Conservation (phyloP, 2,888 invertebrate species). For the Thera obeliscata region DNA sequence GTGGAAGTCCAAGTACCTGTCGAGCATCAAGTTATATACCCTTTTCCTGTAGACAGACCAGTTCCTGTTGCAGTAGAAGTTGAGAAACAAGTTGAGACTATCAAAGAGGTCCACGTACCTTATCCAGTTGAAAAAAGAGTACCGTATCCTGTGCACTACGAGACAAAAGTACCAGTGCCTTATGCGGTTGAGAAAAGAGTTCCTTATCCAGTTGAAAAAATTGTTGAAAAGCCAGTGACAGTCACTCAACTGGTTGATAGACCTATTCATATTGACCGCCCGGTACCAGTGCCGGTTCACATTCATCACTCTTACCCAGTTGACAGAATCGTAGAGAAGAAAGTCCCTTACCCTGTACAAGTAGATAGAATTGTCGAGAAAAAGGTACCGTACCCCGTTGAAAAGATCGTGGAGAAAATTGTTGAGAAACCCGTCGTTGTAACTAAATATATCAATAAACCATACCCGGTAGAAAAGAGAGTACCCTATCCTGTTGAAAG, state of each 20-base stretch:
- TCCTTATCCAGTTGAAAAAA: constrained; percentile 73
- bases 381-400: constrained; percentile 76
- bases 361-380: constrained; percentile 79
- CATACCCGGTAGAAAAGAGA: constrained; percentile 69
- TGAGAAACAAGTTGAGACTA: constrained; percentile 64
- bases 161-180: constrained; percentile 79
- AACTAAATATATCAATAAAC: constrained; percentile 41
- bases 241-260: constrained; percentile 76
- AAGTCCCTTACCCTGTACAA: constrained; percentile 73
- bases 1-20: constrained; percentile 65
- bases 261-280: constrained; percentile 71
- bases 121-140: constrained; percentile 81
- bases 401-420: constrained; percentile 57
- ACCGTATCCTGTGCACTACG: constrained; percentile 70
- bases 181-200: constrained; percentile 81
- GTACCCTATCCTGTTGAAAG: constrained; percentile 83
- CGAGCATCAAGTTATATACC: constrained; percentile 68
- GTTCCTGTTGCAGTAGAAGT: constrained; percentile 73
- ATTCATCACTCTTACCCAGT: constrained; percentile 78
- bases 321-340: constrained; percentile 81
- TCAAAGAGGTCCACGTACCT: constrained; percentile 70
- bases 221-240: constrained; percentile 83
- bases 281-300: constrained; percentile 67
- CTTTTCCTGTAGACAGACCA: constrained; percentile 72
- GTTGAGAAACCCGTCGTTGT: constrained; percentile 57